These are phyloP conservation scores for Mimumesa dahlbomi DNA, from an alignment of 2,888 invertebrate genomes.

Conservation along the genomic window DNA sequence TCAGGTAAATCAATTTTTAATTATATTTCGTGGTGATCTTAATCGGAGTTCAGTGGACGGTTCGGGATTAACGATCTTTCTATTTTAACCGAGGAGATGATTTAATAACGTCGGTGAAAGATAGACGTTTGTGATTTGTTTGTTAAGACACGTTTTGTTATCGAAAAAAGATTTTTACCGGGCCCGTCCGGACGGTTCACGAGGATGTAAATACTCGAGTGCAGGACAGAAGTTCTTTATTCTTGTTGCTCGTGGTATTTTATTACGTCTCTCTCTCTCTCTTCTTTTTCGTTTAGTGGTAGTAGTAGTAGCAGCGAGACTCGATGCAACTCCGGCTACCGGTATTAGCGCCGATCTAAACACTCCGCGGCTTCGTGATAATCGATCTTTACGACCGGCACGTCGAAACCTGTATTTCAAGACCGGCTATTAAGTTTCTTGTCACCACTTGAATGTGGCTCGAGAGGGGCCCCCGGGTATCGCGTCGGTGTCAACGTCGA, in stretches of 20 bases:
- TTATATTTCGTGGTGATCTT: no score
- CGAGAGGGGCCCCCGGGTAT: conserved; percentile 23
- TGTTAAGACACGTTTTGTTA: no score
- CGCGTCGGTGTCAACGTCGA: conserved; percentile 33
- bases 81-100: no score
- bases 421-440: conserved; percentile 67
- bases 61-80: no score
- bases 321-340: conserved; percentile 46
- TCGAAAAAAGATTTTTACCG: background rate
- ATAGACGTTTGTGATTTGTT: no score
- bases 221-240: no score
- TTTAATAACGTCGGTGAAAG: no score
- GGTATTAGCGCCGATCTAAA: conserved; percentile 63
- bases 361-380: conserved; percentile 55
- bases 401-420: conserved; percentile 67
- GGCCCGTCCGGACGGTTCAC: background rate
- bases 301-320: background rate
- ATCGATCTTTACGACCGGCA: conserved; percentile 67
- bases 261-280: background rate
- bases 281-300: no score
- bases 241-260: background rate
- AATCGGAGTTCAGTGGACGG: no score
- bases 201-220: background rate
- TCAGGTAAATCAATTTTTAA: no score
- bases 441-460: conserved; percentile 56